phyloP scores from a whole-genome alignment of 2,888 invertebrate genomes.

The Julus scandinavius region DNA sequence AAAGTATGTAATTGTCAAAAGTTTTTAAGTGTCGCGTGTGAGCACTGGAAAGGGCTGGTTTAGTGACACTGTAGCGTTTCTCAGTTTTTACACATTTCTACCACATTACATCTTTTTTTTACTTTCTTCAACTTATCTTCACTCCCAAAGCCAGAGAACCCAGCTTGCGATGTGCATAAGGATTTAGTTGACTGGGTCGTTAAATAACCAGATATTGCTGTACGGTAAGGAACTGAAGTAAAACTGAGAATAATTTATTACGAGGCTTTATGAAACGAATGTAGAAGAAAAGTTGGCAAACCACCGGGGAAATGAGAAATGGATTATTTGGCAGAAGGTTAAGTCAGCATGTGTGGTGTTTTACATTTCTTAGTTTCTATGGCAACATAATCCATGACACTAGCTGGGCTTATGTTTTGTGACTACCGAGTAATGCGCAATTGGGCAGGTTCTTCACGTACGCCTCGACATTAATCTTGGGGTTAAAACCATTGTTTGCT shows the following conservation, averaged over 20 bases:
- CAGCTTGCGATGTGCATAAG: too few relatives aligned
- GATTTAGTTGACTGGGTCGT: neutral
- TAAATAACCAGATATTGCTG: neutral
- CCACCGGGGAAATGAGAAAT: neutral
- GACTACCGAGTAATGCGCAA: neutral
- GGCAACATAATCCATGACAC: neutral
- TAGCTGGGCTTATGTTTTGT: neutral
- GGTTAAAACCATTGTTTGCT: neutral
- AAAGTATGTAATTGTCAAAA: too few relatives aligned
- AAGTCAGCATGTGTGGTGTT: neutral
- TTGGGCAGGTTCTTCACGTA: neutral
- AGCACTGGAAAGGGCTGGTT: too few relatives aligned
- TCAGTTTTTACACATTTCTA: neutral
- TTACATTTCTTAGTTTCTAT: neutral
- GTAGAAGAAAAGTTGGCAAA: neutral
- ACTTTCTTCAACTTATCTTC: too few relatives aligned
- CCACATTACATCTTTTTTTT: neutral
- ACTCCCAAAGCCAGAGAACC: neutral
- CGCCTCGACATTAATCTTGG: neutral
- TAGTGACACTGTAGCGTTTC: too few relatives aligned
- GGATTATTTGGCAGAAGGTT: conserved; percentile 17
- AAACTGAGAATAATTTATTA: too few relatives aligned
- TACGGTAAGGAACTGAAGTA: too few relatives aligned
- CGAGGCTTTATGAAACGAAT: neutral
- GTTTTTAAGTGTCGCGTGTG: too few relatives aligned